Evolutionary conservation across 2,888 invertebrate genomes (phyloP).

Genomic region (Pseudolycoriella hygida): DNA sequence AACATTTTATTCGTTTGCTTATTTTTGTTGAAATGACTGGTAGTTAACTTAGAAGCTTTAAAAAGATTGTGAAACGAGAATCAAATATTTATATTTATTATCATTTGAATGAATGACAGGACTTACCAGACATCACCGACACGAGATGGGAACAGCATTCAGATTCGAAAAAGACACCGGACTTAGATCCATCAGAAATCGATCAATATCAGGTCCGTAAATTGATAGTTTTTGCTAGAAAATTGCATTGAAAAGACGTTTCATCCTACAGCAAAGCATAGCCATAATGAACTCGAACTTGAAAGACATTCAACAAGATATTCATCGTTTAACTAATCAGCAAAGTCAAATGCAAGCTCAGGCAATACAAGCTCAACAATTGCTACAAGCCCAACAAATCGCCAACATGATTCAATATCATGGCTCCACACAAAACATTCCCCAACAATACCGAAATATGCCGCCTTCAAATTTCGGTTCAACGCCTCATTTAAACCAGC

Average conservation of each 20-base stretch:
- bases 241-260: not conserved
- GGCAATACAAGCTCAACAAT: conserved; percentile 38
- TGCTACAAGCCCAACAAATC: conserved; percentile 37
- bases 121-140: conserved; percentile 19
- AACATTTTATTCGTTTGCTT: too few relatives aligned
- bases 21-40: too few relatives aligned
- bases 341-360: conserved; percentile 53
- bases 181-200: conserved; percentile 64
- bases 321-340: conserved; percentile 72
- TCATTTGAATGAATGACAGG: not conserved
- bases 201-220: conserved; percentile 54
- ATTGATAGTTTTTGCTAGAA: not conserved
- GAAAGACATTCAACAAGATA: conserved; percentile 86
- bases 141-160: conserved; percentile 46
- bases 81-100: too few relatives aligned
- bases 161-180: conserved; percentile 51
- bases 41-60: too few relatives aligned
- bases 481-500: conserved; percentile 24
- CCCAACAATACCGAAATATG: conserved; percentile 16
- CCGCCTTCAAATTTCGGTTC: conserved; percentile 26
- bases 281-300: conserved; percentile 72
- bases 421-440: conserved; percentile 33
- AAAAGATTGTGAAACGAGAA: too few relatives aligned
- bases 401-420: conserved; percentile 29
- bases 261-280: conserved; percentile 28